Evolutionary conservation across 2,113 vertebrate genomes (phyloP), one percentile per base, ranked within the genome.

Genomic region (Lampris megalopsis): DNA sequence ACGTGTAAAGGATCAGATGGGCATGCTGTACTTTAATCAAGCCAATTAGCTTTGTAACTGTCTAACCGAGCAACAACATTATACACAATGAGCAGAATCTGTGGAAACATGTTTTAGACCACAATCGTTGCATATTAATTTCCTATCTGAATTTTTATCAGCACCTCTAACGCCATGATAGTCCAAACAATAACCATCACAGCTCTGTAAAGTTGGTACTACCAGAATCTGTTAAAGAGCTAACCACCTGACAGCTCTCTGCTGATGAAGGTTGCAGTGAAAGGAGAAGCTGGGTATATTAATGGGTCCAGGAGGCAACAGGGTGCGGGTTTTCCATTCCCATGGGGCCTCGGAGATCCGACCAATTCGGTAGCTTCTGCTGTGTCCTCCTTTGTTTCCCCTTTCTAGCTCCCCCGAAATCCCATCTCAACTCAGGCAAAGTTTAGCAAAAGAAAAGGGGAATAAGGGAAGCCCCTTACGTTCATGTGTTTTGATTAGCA

Each of bases 401-500:
- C 56, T 0, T 62, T 49, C 67, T 48, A 69, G 76, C 73, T 63
- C 52, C 67, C 79, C 58, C 49, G 49, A 74, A 68, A 7, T 42
- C 49, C 59, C 24, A 11, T 52, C 77, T 82, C n/a, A 45, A 49
- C 6, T 40, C 68, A 24, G 13, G 83, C 63, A 75, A 70, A 59
- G 59, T 65, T 11, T 41, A 68, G 71, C 50, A 6, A 80, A 73
- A 68, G 71, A 77, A 65, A 69, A 57, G 60, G 11, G 43, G 61
- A 53, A 70, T 63, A 88, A 77, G 75, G 54, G 82, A 86, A 89
- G 80, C 81, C 80, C 75, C 85, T 91, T 86, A 80, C 73, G 73
- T 92, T 91, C 86, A 92, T 92, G 92, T 93, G 92, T 95, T 94
- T 90, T 95, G 93, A 95, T 94, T 93, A 94, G 91, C 92, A 94